phyloP scores from a whole-genome alignment of 2,113 vertebrate species.

The Platichthys flesus region DNA sequence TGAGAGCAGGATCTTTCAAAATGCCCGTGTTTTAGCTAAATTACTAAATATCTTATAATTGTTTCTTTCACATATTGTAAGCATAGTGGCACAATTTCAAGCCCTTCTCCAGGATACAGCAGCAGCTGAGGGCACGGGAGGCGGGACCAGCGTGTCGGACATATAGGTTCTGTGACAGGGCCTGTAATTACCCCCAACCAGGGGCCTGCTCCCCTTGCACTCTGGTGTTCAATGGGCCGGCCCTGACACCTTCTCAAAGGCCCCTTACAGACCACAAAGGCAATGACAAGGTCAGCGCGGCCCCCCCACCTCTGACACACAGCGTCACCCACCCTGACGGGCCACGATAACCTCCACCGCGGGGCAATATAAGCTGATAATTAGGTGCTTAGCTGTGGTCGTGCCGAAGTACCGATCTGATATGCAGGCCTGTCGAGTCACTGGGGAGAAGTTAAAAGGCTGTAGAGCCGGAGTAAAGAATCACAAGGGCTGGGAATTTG shows the following conservation, averaged over 20 bases:
- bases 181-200: slow-evolving; percentile 52
- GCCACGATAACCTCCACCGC: slow-evolving; percentile 39
- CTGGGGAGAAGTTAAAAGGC: slow-evolving; percentile 48
- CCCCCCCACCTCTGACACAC: neutral
- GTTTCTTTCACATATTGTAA: too few species aligned
- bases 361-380: slow-evolving; percentile 56
- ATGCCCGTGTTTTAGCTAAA: neutral
- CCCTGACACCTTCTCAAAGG: slow-evolving; percentile 33
- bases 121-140: slow-evolving; percentile 1
- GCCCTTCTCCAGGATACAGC: neutral
- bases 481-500: slow-evolving; percentile 51
- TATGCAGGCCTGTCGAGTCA: slow-evolving; percentile 32
- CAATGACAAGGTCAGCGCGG: slow-evolving; percentile 30
- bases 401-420: slow-evolving; percentile 46
- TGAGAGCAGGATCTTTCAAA: neutral
- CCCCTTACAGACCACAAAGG: slow-evolving; percentile 32
- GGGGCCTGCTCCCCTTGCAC: slow-evolving; percentile 21
- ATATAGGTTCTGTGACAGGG: neutral
- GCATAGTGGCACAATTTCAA: neutral
- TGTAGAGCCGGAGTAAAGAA: slow-evolving; percentile 49
- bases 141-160: neutral
- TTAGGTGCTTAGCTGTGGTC: slow-evolving; percentile 55
- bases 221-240: neutral
- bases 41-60: neutral
- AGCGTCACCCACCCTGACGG: neutral